Conservation (phyloP, 2,113 vertebrate genomes). For the Pseudorhombus dupliciocellatus region DNA sequence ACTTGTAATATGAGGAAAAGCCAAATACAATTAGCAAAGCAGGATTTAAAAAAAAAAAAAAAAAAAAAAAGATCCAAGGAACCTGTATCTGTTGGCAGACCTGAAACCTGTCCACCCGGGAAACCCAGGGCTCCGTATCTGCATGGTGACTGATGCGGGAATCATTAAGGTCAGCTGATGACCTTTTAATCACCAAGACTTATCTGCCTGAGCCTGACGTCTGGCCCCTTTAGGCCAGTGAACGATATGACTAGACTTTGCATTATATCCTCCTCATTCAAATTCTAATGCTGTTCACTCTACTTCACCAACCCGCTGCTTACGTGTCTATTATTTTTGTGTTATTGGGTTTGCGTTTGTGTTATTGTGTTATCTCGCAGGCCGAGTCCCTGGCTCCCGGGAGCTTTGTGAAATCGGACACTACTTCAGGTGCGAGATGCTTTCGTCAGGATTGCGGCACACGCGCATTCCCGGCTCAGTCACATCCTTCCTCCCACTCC, state of each 20-base stretch:
- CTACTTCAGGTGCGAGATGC: too few relatives aligned
- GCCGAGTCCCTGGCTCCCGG: neutral
- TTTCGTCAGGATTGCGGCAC: too few relatives aligned
- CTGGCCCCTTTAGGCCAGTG: neutral
- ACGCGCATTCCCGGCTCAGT: too few relatives aligned
- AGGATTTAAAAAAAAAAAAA: neutral
- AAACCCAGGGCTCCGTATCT: neutral
- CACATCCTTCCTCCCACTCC: too few relatives aligned
- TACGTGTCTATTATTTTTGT: neutral
- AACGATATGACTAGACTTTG: conserved; percentile 12
- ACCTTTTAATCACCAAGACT: neutral
- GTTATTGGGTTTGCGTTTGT: too few relatives aligned
- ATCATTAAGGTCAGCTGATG: conserved; percentile 11
- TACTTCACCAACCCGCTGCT: neutral
- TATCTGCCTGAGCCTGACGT: neutral
- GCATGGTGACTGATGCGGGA: conserved; percentile 5
- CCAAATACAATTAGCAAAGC: too few relatives aligned
- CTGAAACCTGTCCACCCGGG: too few relatives aligned
- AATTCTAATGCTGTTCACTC: conserved; percentile 8
- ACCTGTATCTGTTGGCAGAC: too few relatives aligned
- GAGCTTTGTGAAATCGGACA: neutral
- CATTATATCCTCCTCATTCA: neutral
- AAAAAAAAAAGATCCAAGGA: neutral
- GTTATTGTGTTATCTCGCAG: neutral
- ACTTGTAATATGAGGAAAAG: too few relatives aligned